Evolutionary conservation across 2,113 vertebrate genomes (phyloP), one percentile per base, ranked within the genome.

Genomic region (Calypte anna): DNA sequence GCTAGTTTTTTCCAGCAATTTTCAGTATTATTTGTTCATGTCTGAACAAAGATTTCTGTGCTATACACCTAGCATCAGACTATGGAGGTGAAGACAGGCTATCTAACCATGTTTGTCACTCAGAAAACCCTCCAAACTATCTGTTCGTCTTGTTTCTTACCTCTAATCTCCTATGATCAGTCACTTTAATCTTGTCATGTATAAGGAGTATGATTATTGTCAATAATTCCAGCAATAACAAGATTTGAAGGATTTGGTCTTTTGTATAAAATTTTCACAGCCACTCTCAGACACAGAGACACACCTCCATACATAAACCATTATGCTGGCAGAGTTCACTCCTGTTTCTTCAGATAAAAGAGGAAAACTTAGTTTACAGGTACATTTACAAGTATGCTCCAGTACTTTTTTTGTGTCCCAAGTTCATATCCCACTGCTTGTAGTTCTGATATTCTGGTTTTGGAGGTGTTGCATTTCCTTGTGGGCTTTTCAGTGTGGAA

Each of bases 301-400:
- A 24, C 0, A 2, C 10, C 12, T 86, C 18, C 40, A 12, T 51
- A 27, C 1, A 14, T 55, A 63, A 67, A n/a, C 21, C 4, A 1
- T 75, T 79, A 38, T 43, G 8, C 16, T 76, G 18, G 28, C 73
- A 73, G 20, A 59, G 17, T 84, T 69, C 40, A 14, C 46, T 66
- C 43, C 19, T 82, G 11, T 82, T n/a, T 61, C 40, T 62, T 69
- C 31, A 33, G 31, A 27, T 63, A 66, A 43, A 77, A 55, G 18
- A 69, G 24, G 33, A 68, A 66, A 57, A 58, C 46, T 3, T 62
- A 50, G 14, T 73, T 83, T 27, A 88, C 76, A 62, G 46, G 5
- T 22, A 73, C 33, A 86, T 90, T 61, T 69, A 19, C 48, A 70
- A 54, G 30, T 77, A 36, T 8, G 10, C 36, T 58, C 3, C 31